Evolutionary conservation across 2,888 invertebrate species (phyloP).

Genomic region (Sthenelais limicola): DNA sequence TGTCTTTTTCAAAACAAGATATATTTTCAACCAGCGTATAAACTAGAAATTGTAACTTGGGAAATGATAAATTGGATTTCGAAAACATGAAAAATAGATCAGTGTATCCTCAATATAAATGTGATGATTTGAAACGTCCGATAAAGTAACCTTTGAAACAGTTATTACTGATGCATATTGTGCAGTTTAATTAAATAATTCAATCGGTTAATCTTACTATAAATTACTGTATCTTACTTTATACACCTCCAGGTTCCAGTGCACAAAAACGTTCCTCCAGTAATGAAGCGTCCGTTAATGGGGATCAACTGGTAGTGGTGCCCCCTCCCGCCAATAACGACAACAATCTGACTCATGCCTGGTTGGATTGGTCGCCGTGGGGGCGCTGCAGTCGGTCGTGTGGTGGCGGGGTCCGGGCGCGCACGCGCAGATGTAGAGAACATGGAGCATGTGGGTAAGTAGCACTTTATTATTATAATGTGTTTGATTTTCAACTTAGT

Average conservation of each 20-base stretch:
- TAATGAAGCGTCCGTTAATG: conserved; percentile 23
- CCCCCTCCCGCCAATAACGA: conserved; percentile 18
- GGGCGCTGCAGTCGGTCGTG: conserved; percentile 57
- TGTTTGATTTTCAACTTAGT: too few relatives aligned
- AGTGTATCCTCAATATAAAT: too few relatives aligned
- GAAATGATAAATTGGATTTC: too few relatives aligned
- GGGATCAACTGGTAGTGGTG: not conserved
- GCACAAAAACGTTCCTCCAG: conserved; percentile 41
- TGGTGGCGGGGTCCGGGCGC: conserved; percentile 60
- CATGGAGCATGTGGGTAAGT: conserved; percentile 52
- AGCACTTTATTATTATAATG: not conserved
- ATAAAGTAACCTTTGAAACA: not conserved
- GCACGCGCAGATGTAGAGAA: conserved; percentile 53
- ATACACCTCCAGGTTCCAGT: conserved; percentile 37
- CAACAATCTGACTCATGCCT: conserved; percentile 44
- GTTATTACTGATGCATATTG: too few relatives aligned
- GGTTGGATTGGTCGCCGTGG: conserved; percentile 58
- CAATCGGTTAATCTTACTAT: too few relatives aligned
- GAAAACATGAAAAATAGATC: too few relatives aligned
- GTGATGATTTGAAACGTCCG: not conserved
- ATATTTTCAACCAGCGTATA: not conserved
- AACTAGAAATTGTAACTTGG: not conserved
- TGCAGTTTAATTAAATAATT: too few relatives aligned
- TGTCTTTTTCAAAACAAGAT: not conserved
- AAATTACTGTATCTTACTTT: too few relatives aligned